Percentiles rank a stretch among this genome's conserved stretches.
Evolutionary conservation across 2,888 invertebrate genomes (phyloP).

Genomic region (Lycia hirtaria): DNA sequence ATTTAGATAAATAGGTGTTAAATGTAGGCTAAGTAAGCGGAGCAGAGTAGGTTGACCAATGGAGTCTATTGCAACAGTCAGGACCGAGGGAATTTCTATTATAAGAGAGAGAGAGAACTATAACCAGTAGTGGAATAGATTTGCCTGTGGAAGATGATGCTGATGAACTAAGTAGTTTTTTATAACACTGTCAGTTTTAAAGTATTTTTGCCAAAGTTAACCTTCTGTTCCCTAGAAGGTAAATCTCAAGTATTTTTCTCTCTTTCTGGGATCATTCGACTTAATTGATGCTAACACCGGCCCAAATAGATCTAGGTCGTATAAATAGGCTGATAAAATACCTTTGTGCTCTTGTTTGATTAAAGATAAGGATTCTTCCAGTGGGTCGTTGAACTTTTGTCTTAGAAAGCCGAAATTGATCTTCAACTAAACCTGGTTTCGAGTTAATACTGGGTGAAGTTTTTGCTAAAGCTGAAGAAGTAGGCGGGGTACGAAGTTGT

Average conservation of each 20-base stretch:
- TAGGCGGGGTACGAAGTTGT: too few species aligned
- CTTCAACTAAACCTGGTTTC: neutral
- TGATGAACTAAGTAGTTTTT: too few species aligned
- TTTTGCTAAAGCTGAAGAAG: too few species aligned
- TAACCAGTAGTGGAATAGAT: too few species aligned
- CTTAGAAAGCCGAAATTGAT: neutral
- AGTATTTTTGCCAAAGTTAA: neutral
- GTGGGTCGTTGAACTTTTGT: neutral
- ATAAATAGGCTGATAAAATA: neutral
- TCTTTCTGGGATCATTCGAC: constrained; percentile 17
- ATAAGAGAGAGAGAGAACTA: too few species aligned
- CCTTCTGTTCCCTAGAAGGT: neutral
- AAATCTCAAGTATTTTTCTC: neutral
- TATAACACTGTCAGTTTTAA: neutral
- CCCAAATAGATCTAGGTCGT: constrained; percentile 14
- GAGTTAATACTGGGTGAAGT: neutral
- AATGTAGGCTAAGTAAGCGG: too few species aligned
- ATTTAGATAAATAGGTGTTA: too few species aligned
- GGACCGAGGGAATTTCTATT: too few species aligned
- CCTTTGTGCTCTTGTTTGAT: neutral
- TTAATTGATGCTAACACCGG: constrained; percentile 26
- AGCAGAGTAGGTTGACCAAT: too few species aligned
- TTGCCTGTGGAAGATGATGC: too few species aligned
- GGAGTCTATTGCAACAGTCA: too few species aligned
- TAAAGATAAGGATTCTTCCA: neutral